Base-by-base conservation (phyloP, 2,797 vertebrate genomes). In the Aeoliscus strigatus region DNA sequence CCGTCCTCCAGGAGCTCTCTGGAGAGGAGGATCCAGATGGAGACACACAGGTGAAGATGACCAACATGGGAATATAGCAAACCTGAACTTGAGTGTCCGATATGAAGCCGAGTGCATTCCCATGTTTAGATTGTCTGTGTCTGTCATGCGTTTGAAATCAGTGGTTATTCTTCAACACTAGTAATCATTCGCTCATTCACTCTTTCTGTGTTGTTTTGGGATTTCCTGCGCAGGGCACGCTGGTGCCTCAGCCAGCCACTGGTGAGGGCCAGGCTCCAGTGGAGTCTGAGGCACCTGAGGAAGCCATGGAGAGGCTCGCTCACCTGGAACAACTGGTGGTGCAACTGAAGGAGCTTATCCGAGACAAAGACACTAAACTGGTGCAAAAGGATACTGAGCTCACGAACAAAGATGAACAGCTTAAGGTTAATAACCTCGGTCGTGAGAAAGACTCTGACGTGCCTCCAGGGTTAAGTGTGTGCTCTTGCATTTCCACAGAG, bases 1-100 rank as follows among this genome's bases (percentile, higher is more conserved):
- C 85, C 1, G 92, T 96, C 67, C 81, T 97, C 56, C 92, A 95
- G 51, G 93, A 97, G 72, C 83, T 96, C 50, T 94, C 93, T 14
- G 92, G 92, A 60, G 88, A 90, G 70, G 82, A 87, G 70, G 86
- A 48, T 39, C 34, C 45, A 23, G 87, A 84, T 39, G 34, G 60
- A 72, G 58, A 81, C 57, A 27, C 57, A 52, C 66, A 88, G 81
- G 92, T 97, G 64, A 91, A 87, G 53, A n/a, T n/a, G 8, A 12
- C 14, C 8, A 25, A 18, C 14, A 18, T 21, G 41, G 5, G 24
- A 4, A 44, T 37, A 31, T 14, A 10, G 5, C 1, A 8, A 23
- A 28, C 12, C 5, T 10, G 8, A 39, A 16, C 27, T 5, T 28
- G 12, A 12, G n/a, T 28, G n/a, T n/a, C 12, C n/a, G 11, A 9